These are phyloP conservation scores for Pyrrhia umbra DNA, from an alignment of 2,888 invertebrate species.

Conservation along the genomic window DNA sequence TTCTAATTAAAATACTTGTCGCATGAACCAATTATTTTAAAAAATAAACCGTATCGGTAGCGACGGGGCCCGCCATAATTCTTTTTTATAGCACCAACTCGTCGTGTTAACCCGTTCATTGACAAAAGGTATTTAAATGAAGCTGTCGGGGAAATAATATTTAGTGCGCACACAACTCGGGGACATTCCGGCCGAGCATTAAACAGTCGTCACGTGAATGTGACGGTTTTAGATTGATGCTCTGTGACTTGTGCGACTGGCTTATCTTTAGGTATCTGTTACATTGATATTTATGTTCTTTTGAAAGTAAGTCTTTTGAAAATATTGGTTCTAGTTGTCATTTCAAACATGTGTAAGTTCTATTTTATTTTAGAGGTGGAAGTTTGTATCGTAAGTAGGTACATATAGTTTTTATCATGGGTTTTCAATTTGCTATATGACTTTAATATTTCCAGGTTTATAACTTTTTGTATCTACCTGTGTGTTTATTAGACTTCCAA, in stretches of 20 bases:
- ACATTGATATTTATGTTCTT: conserved; percentile 60
- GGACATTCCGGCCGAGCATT: conserved; percentile 79
- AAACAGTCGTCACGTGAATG: conserved; percentile 75
- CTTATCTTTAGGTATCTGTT: conserved; percentile 54
- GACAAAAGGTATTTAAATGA: conserved; percentile 91
- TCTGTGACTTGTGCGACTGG: conserved; percentile 34
- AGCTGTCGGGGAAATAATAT: conserved; percentile 87
- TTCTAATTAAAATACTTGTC: conserved; percentile 87
- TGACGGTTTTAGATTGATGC: conserved; percentile 69
- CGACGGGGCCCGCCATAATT: conserved; percentile 81
- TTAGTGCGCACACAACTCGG: conserved; percentile 80
- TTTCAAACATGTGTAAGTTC: not conserved
- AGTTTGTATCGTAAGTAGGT: not conserved
- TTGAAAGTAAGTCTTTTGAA: conserved; percentile 30
- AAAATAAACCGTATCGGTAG: conserved; percentile 79
- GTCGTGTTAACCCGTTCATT: conserved; percentile 88
- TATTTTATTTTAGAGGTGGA: not conserved
- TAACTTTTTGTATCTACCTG: too few relatives aligned
- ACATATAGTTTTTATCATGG: not conserved
- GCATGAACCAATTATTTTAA: conserved; percentile 80
- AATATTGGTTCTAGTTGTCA: too few relatives aligned
- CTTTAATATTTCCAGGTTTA: too few relatives aligned
- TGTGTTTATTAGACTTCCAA: too few relatives aligned
- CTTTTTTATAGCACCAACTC: conserved; percentile 85
- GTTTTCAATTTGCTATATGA: too few relatives aligned